Conservation (phyloP, 2,113 vertebrate genomes). For the Oxygymnocypris stewartii region DNA sequence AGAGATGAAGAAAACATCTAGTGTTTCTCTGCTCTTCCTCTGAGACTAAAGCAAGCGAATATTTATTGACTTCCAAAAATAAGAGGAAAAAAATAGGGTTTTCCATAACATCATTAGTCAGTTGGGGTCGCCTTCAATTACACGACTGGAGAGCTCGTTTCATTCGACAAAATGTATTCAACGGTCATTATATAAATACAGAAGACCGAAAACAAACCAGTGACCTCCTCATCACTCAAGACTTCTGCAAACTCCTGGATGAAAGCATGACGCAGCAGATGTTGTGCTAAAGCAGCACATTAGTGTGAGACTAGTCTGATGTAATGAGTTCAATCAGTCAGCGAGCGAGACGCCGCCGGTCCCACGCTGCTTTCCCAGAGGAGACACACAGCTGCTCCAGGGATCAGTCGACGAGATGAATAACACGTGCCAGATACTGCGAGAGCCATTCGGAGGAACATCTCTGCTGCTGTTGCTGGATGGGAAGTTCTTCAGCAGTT, state of each 20-base stretch:
- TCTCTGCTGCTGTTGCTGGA: not conserved
- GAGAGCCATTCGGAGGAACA: not conserved
- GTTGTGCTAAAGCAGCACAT: constrained; percentile 5
- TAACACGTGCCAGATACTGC: not conserved
- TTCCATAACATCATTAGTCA: constrained; percentile 13
- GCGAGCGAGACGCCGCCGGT: not conserved
- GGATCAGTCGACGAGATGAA: not conserved
- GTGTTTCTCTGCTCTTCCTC: not conserved
- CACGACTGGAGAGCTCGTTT: not conserved
- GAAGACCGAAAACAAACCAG: not conserved
- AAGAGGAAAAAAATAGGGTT: constrained; percentile 11
- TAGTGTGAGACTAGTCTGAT: constrained; percentile 4
- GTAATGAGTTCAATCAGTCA: constrained; percentile 24
- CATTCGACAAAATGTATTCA: not conserved
- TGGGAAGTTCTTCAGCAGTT: not conserved
- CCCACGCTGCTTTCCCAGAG: constrained; percentile 6
- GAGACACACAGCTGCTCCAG: constrained; percentile 12
- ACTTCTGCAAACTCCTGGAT: not conserved
- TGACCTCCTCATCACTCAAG: not conserved
- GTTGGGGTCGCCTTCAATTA: not conserved
- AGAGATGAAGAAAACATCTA: not conserved
- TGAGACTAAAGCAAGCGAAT: not conserved
- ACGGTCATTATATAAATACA: not conserved
- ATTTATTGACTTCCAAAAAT: constrained; percentile 22
- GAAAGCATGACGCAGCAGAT: not conserved